Conservation (phyloP, 2,888 invertebrate species). For the Falcaria lacertinaria region DNA sequence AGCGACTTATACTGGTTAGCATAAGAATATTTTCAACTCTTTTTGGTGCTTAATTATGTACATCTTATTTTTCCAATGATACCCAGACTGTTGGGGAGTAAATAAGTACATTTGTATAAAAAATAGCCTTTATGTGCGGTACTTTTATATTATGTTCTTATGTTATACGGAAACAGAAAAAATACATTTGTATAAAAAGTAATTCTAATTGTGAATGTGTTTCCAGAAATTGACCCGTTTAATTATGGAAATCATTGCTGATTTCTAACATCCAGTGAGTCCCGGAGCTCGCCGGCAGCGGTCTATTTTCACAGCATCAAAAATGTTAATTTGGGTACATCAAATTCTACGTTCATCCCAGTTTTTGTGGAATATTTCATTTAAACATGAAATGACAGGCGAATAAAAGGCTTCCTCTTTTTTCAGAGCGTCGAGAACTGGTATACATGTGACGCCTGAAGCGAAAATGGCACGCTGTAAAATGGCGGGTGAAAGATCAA, state of each 20-base stretch:
- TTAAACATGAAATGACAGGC: slow-evolving; percentile 69
- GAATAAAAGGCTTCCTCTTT: slow-evolving; percentile 63
- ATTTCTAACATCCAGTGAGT: slow-evolving; percentile 27
- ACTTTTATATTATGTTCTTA: too few species aligned
- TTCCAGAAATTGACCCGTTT: slow-evolving; percentile 7
- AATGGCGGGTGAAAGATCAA: slow-evolving; percentile 80
- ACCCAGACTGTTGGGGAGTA: too few species aligned
- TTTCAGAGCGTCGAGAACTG: slow-evolving; percentile 45
- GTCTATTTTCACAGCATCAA: slow-evolving; percentile 57
- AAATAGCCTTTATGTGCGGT: too few species aligned
- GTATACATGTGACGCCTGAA: slow-evolving; percentile 70
- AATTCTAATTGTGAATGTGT: slow-evolving; percentile 1
- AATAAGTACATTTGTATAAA: too few species aligned
- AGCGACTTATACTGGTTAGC: slow-evolving; percentile 24
- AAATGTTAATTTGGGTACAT: slow-evolving; percentile 62
- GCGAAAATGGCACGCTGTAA: slow-evolving; percentile 73
- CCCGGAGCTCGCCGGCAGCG: slow-evolving; percentile 26
- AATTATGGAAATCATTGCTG: slow-evolving; percentile 24
- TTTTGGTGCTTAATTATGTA: too few species aligned
- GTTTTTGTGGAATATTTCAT: slow-evolving; percentile 66
- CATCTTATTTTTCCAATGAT: too few species aligned
- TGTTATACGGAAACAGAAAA: slow-evolving; percentile 1
- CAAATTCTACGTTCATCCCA: slow-evolving; percentile 48
- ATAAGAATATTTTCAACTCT: too few species aligned
- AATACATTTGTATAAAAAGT: slow-evolving; percentile 1